These are phyloP conservation scores for Chrysotoxum bicinctum DNA, from an alignment of 2,888 invertebrate species.

Conservation along the genomic window DNA sequence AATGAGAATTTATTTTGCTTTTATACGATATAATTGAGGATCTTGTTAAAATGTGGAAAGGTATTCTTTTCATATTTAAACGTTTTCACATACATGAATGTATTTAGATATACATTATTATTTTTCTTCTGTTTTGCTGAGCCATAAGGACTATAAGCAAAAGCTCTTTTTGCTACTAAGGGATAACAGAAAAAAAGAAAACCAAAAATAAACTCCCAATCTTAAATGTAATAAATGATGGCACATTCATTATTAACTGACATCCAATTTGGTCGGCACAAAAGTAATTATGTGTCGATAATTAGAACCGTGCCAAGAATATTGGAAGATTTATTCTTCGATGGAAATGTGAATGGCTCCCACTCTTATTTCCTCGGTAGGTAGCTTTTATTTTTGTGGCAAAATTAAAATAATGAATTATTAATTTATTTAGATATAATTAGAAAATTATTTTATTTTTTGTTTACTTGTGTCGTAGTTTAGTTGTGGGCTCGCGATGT, in stretches of 20 bases:
- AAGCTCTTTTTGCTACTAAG: neutral
- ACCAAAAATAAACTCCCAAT: neutral
- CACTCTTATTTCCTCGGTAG: neutral
- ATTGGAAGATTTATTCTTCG: constrained; percentile 3
- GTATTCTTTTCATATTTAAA: neutral
- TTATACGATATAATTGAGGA: neutral
- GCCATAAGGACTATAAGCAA: neutral
- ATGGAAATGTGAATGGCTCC: neutral
- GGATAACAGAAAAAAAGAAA: neutral
- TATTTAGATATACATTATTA: neutral
- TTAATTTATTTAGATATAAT: too few species aligned
- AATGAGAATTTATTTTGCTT: constrained; percentile 22
- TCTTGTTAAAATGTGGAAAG: neutral
- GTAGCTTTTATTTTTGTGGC: too few species aligned
- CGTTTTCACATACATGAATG: too few species aligned
- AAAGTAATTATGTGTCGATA: constrained; percentile 35
- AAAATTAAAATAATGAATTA: too few species aligned
- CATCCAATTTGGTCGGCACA: constrained; percentile 29
- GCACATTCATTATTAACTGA: constrained; percentile 25
- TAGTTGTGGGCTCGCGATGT: too few species aligned
- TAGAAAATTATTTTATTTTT: too few species aligned
- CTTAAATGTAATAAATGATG: constrained; percentile 25
- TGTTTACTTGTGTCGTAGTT: too few species aligned
- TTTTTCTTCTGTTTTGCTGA: neutral
- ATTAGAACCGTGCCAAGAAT: constrained; percentile 32